These are phyloP conservation scores for Littorina saxatilis DNA, from an alignment of 1,140 invertebrate genomes.

Conservation along the genomic window DNA sequence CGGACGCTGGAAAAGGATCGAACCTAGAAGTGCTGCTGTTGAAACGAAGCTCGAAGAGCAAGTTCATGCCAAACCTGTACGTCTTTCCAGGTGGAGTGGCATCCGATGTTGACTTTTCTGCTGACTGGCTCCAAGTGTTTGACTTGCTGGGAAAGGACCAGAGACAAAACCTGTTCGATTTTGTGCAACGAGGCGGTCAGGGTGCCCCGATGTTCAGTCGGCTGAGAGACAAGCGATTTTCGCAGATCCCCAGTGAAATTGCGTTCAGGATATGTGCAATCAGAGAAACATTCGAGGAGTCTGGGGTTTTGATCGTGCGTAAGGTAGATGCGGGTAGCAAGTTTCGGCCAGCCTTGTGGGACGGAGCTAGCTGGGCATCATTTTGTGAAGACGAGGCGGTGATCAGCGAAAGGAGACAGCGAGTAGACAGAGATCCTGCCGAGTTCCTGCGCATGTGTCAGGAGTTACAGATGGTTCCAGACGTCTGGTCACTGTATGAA, in stretches of 20 bases:
- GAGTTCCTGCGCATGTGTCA: slow-evolving; percentile 86
- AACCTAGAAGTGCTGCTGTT: slow-evolving; percentile 81
- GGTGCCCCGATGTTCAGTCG: slow-evolving; percentile 62
- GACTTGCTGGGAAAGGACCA: slow-evolving; percentile 66
- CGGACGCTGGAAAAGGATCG: slow-evolving; percentile 33
- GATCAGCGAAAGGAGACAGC: slow-evolving; percentile 80
- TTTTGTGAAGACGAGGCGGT: slow-evolving; percentile 4
- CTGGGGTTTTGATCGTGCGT: slow-evolving; percentile 87
- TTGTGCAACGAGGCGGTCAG: slow-evolving; percentile 40
- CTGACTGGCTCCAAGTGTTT: slow-evolving; percentile 85
- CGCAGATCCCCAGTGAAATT: slow-evolving; percentile 78
- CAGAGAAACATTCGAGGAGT: slow-evolving; percentile 94
- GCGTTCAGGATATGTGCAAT: slow-evolving; percentile 89
- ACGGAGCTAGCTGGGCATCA: not conserved
- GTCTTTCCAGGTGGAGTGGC: slow-evolving; percentile 90
- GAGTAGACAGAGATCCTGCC: slow-evolving; percentile 83
- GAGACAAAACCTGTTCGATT: slow-evolving; percentile 41
- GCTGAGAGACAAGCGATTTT: slow-evolving; percentile 53
- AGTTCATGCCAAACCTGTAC: slow-evolving; percentile 84
- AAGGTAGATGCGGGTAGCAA: not conserved
- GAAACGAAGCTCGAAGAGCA: slow-evolving; percentile 81
- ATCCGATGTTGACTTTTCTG: slow-evolving; percentile 82
- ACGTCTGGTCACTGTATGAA: slow-evolving; percentile 87
- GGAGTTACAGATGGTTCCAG: slow-evolving; percentile 84
- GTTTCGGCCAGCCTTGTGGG: not conserved